Evolutionary conservation across 1,140 invertebrate genomes (phyloP), one percentile per base, ranked within the genome.

Genomic region (Orchestia grillus): DNA sequence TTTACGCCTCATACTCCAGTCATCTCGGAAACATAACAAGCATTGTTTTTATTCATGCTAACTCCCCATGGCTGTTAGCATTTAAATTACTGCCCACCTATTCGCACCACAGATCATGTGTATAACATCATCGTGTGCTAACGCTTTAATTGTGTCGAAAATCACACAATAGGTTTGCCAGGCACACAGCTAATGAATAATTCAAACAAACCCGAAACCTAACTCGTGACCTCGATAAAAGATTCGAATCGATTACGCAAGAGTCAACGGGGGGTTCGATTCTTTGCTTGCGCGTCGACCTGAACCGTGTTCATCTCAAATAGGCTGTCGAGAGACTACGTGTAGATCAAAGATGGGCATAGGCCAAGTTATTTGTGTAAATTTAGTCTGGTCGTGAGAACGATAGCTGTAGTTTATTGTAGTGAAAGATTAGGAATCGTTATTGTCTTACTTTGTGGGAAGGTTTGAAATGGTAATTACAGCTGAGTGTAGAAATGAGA

Each of bases 201-300:
- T 77, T 77, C 62, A 77, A 77, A 36, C 62, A 77, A 23, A 28
- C 11, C 11, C 3, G 62, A 19, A 77, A 19, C 62, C 11, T 28
- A 77, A 77, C 62, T 77, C 62, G 62, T 77, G 62, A 77, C 62
- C 62, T 77, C 62, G 36, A 77, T 77, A 77, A 19, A 8, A 28
- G 62, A 77, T 77, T 77, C 62, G 62, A 77, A 77, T 77, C 62
- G 62, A 77, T 77, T 77, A 77, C 62, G 62, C 62, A 77, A 77
- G 62, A 77, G 28, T 77, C 62, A 36, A 77, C 62, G 28, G 62
- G 47, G 62, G 62, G 62, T 77, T 36, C 62, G 28, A 77, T 23
- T 36, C 62, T 3, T 77, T 77, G 62, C 62, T 77, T 77, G 62
- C 36, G 28, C 11, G 36, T 77, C 36, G 11, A 77, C 36, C 36